These are phyloP conservation scores for Margarornis squamiger DNA, from an alignment of 2,797 vertebrate genomes.

Conservation along the genomic window DNA sequence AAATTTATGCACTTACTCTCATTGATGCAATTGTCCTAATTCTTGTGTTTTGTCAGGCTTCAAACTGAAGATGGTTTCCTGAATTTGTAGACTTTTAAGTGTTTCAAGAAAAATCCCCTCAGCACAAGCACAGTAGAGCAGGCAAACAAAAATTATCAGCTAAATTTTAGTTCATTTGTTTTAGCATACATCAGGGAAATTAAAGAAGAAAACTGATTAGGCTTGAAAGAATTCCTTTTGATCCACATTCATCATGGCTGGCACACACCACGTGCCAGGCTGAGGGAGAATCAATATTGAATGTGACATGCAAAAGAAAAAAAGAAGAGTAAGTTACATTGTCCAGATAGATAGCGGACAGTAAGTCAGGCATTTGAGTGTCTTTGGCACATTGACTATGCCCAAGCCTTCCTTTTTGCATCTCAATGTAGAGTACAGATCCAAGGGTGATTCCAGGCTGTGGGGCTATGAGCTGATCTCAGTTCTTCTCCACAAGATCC, in stretches of 20 bases:
- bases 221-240: neutral
- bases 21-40: neutral
- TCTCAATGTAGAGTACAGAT: neutral
- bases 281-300: neutral
- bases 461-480: neutral
- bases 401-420: neutral
- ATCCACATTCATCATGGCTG: neutral
- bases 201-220: neutral
- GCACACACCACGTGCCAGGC: neutral
- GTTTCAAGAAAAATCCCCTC: neutral
- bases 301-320: neutral
- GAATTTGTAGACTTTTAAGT: neutral
- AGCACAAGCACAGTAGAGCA: neutral
- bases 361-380: neutral
- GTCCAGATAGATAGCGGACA: rapidly evolving
- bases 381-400: neutral
- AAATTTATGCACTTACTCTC: neutral
- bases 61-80: neutral
- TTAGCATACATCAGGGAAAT: neutral
- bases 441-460: neutral
- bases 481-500: neutral
- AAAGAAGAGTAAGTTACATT: neutral
- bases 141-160: neutral
- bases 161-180: neutral
- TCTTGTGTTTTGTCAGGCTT: neutral